A percentile compares a stretch with the other conserved stretches of the same genome.
These are phyloP conservation scores for Rhagonycha fulva DNA, from an alignment of 2,888 invertebrate genomes.

Conservation along the genomic window DNA sequence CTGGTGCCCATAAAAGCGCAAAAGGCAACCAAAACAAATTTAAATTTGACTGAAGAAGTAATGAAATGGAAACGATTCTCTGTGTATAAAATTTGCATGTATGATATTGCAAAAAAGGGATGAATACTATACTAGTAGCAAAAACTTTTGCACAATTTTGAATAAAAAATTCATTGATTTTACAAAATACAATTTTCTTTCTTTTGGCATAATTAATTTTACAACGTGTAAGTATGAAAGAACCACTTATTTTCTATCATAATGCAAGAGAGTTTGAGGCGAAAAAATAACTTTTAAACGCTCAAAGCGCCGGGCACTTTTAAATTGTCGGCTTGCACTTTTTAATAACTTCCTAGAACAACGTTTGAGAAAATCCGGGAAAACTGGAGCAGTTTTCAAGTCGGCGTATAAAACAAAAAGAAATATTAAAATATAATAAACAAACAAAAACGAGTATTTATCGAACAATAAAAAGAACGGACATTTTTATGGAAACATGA, in stretches of 20 bases:
- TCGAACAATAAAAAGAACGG: neutral
- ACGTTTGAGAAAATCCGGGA: constrained; percentile 13
- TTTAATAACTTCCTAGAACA: constrained; percentile 10
- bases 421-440: constrained; percentile 7
- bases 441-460: constrained; percentile 1
- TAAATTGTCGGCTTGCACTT: constrained; percentile 13
- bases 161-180: neutral
- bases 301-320: constrained; percentile 3
- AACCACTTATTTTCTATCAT: neutral
- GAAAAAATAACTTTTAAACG: neutral
- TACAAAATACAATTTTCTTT: neutral
- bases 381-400: neutral
- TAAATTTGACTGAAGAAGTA: constrained; percentile 38
- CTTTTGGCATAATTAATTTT: constrained; percentile 18
- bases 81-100: constrained; percentile 35
- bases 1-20: constrained; percentile 33
- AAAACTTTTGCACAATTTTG: neutral
- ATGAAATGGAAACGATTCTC: constrained; percentile 38
- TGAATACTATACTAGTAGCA: neutral
- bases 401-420: neutral
- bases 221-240: neutral
- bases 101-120: constrained; percentile 24
- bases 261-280: neutral
- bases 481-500: constrained; percentile 1
- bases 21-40: constrained; percentile 37